Evolutionary conservation across 2,797 vertebrate species (phyloP).

Genomic region (Babyrousa celebensis): DNA sequence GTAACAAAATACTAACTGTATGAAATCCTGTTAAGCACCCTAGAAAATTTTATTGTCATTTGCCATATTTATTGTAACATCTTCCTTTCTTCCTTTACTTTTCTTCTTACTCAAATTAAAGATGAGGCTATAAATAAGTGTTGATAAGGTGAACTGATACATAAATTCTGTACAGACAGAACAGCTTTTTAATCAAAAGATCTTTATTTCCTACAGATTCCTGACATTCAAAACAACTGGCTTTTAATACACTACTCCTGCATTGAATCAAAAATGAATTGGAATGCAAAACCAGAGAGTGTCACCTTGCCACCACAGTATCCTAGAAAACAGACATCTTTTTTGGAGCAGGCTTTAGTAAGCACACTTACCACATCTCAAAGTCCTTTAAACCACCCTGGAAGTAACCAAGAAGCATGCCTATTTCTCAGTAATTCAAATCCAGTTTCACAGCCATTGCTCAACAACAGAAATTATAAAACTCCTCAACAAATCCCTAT

Average conservation of each 20-base stretch:
- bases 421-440: constrained; percentile 73
- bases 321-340: constrained; percentile 73
- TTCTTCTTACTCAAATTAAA: neutral
- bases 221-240: constrained; percentile 68
- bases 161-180: neutral
- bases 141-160: neutral
- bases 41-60: neutral
- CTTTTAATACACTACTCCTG: constrained; percentile 33
- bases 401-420: constrained; percentile 80
- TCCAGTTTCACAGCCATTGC: constrained; percentile 63
- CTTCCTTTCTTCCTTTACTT: neutral
- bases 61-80: neutral
- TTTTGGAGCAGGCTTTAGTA: constrained; percentile 81
- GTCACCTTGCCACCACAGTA: constrained; percentile 76
- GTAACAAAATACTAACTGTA: neutral
- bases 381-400: constrained; percentile 77
- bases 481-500: constrained; percentile 72
- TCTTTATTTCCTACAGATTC: constrained; percentile 80
- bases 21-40: neutral
- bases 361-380: constrained; percentile 81
- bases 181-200: constrained; percentile 56
- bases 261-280: constrained; percentile 88
- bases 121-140: neutral
- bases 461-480: constrained; percentile 78
- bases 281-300: constrained; percentile 87